Conservation (phyloP, 2,113 vertebrate species). For the Corythaixoides concolor region DNA sequence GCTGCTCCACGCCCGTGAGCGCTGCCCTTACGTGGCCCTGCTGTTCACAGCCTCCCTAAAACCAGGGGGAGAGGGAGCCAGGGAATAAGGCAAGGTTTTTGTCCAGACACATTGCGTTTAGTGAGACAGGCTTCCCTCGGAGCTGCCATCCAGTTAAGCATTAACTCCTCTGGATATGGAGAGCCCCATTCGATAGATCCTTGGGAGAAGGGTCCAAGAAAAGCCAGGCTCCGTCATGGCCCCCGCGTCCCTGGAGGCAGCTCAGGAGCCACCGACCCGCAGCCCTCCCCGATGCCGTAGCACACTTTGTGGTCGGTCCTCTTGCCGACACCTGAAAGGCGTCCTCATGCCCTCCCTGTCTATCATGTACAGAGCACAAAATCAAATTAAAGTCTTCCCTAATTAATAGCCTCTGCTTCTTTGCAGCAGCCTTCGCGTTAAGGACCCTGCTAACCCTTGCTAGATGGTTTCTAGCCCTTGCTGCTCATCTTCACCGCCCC, state of each 20-base stretch:
- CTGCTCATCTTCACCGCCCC: background rate
- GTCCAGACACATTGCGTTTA: background rate
- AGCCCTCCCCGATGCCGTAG: rapidly evolving
- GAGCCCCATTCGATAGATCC: background rate
- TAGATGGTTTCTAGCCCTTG: background rate
- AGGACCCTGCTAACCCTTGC: background rate
- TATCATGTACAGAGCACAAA: background rate
- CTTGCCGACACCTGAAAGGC: rapidly evolving
- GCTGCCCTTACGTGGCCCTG: rapidly evolving
- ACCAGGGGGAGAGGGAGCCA: rapidly evolving
- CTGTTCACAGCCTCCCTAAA: background rate
- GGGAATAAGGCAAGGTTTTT: background rate
- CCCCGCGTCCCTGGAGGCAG: rapidly evolving
- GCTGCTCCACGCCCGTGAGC: rapidly evolving
- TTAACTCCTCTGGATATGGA: background rate
- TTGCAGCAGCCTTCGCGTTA: background rate
- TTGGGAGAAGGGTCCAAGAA: background rate
- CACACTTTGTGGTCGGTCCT: rapidly evolving
- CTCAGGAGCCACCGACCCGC: background rate
- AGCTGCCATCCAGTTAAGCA: background rate
- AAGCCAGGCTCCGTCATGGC: background rate
- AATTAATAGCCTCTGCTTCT: background rate
- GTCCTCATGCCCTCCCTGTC: rapidly evolving
- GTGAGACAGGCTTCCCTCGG: background rate
- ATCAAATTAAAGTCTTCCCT: background rate